Percentiles rank a stretch among this genome's conserved stretches.
These are phyloP conservation scores for Jordanella pulchra DNA, from an alignment of 2,797 vertebrate genomes.

Conservation along the genomic window DNA sequence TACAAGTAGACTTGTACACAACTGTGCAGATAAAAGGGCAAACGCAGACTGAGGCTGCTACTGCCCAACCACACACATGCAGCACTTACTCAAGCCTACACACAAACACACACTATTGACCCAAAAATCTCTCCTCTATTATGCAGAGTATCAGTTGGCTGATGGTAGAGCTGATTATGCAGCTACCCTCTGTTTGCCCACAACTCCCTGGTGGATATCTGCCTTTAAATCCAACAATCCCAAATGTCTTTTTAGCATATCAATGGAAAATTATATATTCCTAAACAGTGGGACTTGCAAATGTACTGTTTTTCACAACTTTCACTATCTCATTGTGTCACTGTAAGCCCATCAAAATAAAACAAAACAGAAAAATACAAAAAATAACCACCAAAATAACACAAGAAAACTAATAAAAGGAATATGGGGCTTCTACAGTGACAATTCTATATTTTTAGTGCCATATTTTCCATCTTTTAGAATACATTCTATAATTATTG, in stretches of 20 bases:
- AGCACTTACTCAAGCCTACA: constrained; percentile 31
- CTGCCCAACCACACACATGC: constrained; percentile 19
- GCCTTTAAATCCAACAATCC: constrained; percentile 74
- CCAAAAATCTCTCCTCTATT: constrained; percentile 76
- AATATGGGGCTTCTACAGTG: constrained; percentile 27
- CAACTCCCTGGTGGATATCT: constrained; percentile 75
- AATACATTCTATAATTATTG: constrained; percentile 33
- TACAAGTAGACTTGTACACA: constrained; percentile 64
- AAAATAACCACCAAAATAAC: not conserved
- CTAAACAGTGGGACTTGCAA: constrained; percentile 70
- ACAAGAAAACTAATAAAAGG: not conserved
- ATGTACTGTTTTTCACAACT: constrained; percentile 55
- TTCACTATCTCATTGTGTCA: constrained; percentile 54
- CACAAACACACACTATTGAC: constrained; percentile 55
- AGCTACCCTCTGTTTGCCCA: constrained; percentile 72
- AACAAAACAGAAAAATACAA: constrained; percentile 11
- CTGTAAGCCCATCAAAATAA: constrained; percentile 25
- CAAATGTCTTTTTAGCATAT: constrained; percentile 80
- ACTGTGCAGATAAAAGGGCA: constrained; percentile 60
- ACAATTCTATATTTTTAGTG: constrained; percentile 9
- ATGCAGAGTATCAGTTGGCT: constrained; percentile 79
- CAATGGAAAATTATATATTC: constrained; percentile 78
- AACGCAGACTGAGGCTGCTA: constrained; percentile 36
- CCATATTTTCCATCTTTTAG: constrained; percentile 16
- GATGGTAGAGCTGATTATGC: constrained; percentile 79